Percentiles rank a stretch among this genome's conserved stretches.
phyloP scores from a whole-genome alignment of 2,797 vertebrate species.

The Cuniculus paca region DNA sequence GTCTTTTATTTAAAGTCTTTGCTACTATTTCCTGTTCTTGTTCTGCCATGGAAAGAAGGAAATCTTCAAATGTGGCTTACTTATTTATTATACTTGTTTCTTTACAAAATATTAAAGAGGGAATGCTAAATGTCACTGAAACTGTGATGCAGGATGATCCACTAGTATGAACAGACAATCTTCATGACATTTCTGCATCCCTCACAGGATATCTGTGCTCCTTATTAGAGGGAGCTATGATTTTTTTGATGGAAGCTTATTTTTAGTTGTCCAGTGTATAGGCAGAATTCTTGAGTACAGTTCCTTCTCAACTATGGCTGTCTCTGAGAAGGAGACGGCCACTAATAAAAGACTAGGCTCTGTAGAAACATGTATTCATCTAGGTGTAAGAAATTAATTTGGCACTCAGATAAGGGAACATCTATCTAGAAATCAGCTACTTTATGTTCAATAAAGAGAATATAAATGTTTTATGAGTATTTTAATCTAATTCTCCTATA shows the following conservation, averaged over 20 bases:
- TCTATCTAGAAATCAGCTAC: not conserved
- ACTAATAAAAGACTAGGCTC: not conserved
- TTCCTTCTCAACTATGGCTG: conserved; percentile 39
- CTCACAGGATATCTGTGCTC: not conserved
- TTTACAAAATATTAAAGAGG: conserved; percentile 25
- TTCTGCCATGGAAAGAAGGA: conserved; percentile 10
- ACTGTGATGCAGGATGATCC: not conserved
- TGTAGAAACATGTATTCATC: not conserved
- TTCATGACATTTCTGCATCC: not conserved
- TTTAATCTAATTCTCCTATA: not conserved
- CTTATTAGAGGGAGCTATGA: not conserved
- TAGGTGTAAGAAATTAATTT: conserved; percentile 12
- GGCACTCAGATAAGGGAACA: not conserved
- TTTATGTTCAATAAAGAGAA: conserved; percentile 18
- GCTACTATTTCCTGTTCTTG: not conserved
- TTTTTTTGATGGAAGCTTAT: conserved; percentile 30
- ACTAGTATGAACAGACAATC: not conserved
- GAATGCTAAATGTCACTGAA: conserved; percentile 10
- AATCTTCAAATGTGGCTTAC: conserved; percentile 13
- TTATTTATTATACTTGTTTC: not conserved
- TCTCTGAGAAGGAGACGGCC: not conserved
- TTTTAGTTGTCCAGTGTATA: not conserved
- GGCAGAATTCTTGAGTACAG: not conserved
- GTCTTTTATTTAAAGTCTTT: not conserved
- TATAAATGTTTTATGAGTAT: not conserved